Percentiles rank a stretch among this genome's conserved stretches.
Evolutionary conservation across 1,140 invertebrate species (phyloP).

Genomic region (Berghia stephanieae): DNA sequence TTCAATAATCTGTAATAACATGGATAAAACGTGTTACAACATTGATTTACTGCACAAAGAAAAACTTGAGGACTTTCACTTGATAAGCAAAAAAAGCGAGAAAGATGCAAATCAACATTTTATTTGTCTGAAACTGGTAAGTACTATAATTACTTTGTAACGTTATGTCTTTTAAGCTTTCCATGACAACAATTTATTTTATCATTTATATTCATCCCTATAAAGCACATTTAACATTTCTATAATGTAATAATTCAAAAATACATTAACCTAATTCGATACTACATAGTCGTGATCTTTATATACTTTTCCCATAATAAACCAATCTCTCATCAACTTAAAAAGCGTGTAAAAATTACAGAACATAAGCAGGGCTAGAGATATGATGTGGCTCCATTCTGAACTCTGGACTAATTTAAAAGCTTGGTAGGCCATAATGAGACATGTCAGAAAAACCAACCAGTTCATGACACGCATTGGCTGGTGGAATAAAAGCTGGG

Average conservation of each 20-base stretch:
- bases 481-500: slow-evolving; percentile 85
- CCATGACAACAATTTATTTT: background rate
- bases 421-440: slow-evolving; percentile 81
- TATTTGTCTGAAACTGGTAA: background rate
- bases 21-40: too few species aligned
- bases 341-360: slow-evolving; percentile 93
- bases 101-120: background rate
- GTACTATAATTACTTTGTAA: background rate
- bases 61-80: too few species aligned
- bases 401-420: slow-evolving; percentile 79
- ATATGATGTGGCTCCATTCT: slow-evolving; percentile 92
- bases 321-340: slow-evolving; percentile 85
- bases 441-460: slow-evolving; percentile 78
- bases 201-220: background rate
- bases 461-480: slow-evolving; percentile 82
- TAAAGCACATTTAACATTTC: background rate
- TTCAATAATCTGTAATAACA: too few species aligned
- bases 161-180: background rate
- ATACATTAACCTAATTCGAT: slow-evolving; percentile 4
- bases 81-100: too few species aligned
- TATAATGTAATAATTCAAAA: background rate
- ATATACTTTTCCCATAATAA: slow-evolving; percentile 74
- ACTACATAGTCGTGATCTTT: slow-evolving; percentile 54
- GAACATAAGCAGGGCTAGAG: slow-evolving; percentile 83
- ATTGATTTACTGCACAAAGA: too few species aligned